Evolutionary conservation across 1,140 invertebrate species (phyloP), one percentile per base, ranked within the genome.

Genomic region (Arctopsyche grandis): DNA sequence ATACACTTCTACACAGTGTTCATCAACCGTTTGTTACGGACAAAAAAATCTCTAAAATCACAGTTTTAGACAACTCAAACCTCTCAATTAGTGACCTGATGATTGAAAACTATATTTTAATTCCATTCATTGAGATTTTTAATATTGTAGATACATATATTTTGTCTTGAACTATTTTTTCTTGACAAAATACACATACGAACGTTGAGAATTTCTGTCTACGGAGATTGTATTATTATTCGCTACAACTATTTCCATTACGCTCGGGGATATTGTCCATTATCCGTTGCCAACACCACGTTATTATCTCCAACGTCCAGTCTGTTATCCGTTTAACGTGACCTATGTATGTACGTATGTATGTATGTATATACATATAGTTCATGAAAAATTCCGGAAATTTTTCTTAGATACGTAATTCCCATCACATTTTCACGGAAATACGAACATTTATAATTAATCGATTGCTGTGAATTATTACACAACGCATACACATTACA

Each of bases 211-310:
- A 38, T 7, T 21, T 19, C 56, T 60, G 56, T 10, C 48, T 4
- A 19, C 1, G 12, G 16, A 10, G 56, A 21, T 21, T 19, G 56
- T 60, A 19, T 21, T 21, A 60, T 60, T 60, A 60, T 60, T 60
- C 56, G 56, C 56, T 60, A 60, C 56, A 60, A 60, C 56, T 60
- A 60, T 19, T 60, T 60, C 56, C 56, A 60, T 60, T 16, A 60
- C 21, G 56, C 56, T 60, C 7, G 29, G 56, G 56, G 56, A 60
- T 38, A 38, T 60, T 19, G 56, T 60, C 56, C 9, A 60, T 60
- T 60, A 60, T 60, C 29, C 56, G 56, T 60, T 16, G 56, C 56
- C 9, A 60, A 21, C 56, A 16, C 21, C 56, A 19, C 56, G 1
- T 60, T 60, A 19, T 60, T 60, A 60, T 60, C 56, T 60, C 16